Conservation (phyloP, 2,797 vertebrate genomes). For the Kryptopterus vitreolus region DNA sequence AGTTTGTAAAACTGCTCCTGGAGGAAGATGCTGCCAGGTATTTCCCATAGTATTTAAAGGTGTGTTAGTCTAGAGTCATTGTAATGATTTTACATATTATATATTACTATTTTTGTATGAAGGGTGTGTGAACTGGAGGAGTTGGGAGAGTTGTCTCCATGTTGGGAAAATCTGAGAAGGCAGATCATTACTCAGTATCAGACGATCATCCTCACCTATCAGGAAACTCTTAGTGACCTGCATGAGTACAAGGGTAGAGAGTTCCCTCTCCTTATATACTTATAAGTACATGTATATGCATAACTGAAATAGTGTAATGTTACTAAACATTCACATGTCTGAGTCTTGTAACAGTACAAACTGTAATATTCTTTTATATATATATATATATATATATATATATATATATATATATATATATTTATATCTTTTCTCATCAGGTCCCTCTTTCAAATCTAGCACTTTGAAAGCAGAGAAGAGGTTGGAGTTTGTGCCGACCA, state of each 20-base stretch:
- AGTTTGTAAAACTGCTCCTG: constrained; percentile 94
- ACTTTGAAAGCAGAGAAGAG: constrained; percentile 95
- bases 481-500: constrained; percentile 95
- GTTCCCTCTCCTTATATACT: background rate
- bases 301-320: background rate
- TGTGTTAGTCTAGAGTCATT: background rate
- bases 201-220: constrained; percentile 97
- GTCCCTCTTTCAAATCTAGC: constrained; percentile 97
- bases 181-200: constrained; percentile 98
- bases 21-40: constrained; percentile 97
- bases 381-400: too few species aligned
- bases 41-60: background rate
- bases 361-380: constrained; percentile 4
- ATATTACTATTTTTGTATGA: constrained; percentile 33
- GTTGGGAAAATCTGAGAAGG: constrained; percentile 95
- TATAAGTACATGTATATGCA: background rate
- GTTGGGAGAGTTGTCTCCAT: constrained; percentile 92
- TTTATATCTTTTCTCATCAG: constrained; percentile 63
- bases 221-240: constrained; percentile 94
- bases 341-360: background rate
- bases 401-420: too few species aligned
- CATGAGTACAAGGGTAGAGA: constrained; percentile 92
- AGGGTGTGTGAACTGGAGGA: constrained; percentile 98
- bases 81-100: constrained; percentile 11
- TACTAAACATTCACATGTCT: background rate